These are phyloP conservation scores for Mus musculus DNA, from an alignment of 2,113 vertebrate genomes.

Conservation along the genomic window GRCm39 chr7:16299001-16299500, in stretches of 20 bases:
- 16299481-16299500: neutral
- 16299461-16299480: neutral
- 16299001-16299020: constrained; percentile 96
- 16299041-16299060: constrained; percentile 99
- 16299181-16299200: constrained; percentile 63
- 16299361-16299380: neutral
- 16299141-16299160: constrained; percentile 53
- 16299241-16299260: constrained; percentile 73
- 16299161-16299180: neutral
- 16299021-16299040: constrained; percentile 95
- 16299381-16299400: neutral
- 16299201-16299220: constrained; percentile 64
- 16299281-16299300: constrained; percentile 23
- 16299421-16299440: neutral
- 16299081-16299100: constrained; percentile 80
- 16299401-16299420: neutral
- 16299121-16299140: neutral
- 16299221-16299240: constrained; percentile 33
- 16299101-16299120: constrained; percentile 70
- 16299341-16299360: constrained; percentile 8
- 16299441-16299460: neutral
- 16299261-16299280: neutral
- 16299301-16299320: constrained; percentile 29
- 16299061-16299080: constrained; percentile 94
- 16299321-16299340: neutral